phyloP scores from a whole-genome alignment of 2,888 invertebrate genomes.

The Clusia tigrina region DNA sequence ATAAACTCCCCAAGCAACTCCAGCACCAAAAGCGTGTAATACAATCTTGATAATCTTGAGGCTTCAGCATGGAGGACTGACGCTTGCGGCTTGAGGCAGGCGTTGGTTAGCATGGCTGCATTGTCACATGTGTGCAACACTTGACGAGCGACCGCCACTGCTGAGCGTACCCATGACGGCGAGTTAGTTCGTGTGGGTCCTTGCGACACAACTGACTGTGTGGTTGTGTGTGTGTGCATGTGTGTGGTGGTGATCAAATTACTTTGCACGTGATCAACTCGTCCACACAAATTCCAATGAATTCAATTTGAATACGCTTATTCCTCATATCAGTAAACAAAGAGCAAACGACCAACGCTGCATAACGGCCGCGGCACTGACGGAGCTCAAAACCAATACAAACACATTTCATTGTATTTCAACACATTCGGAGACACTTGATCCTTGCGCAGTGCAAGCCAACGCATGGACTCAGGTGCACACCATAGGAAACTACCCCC shows the following conservation, averaged over 20 bases:
- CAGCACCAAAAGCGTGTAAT: neutral
- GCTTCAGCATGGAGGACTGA: neutral
- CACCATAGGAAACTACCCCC: conserved; percentile 10
- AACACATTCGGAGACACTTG: conserved; percentile 23
- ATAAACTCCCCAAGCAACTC: neutral
- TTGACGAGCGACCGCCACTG: conserved; percentile 10
- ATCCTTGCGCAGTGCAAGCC: conserved; percentile 9
- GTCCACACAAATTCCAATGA: conserved; percentile 11
- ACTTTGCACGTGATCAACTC: conserved; percentile 6
- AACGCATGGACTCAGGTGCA: conserved; percentile 14
- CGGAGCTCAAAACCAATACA: too few relatives aligned
- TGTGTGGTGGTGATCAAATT: neutral
- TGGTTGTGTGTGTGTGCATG: too few relatives aligned
- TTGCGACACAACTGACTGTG: neutral
- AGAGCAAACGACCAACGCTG: neutral
- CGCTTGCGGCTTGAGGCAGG: neutral
- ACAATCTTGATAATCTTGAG: neutral
- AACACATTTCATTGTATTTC: neutral
- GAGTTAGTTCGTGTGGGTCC: conserved; percentile 16
- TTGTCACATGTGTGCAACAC: conserved; percentile 20
- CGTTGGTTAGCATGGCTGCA: neutral
- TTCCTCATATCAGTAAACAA: neutral
- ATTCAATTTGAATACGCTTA: conserved; percentile 1
- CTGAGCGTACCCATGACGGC: neutral
- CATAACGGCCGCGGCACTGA: neutral